phyloP scores from a whole-genome alignment of 2,797 vertebrate species.

The Capromys pilorides region DNA sequence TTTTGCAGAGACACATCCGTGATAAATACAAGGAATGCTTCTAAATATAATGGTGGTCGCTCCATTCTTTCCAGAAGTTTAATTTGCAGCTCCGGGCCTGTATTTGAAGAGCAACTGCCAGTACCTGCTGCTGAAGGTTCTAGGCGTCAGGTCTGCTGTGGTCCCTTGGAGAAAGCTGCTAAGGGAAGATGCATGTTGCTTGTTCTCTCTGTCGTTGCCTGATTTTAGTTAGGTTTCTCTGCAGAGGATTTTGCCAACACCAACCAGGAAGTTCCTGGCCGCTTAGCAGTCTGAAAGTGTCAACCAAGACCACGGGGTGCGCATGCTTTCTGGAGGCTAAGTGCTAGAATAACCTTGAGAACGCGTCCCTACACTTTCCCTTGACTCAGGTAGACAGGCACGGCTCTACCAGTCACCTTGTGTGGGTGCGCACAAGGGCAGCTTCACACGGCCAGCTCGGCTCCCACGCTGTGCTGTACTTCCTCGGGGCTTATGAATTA shows the following conservation, averaged over 20 bases:
- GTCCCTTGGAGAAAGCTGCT: background rate
- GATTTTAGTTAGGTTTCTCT: background rate
- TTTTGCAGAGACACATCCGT: background rate
- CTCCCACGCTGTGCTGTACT: background rate
- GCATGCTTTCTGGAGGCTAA: background rate
- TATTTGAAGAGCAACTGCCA: background rate
- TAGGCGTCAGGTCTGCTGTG: background rate
- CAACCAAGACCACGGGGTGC: background rate
- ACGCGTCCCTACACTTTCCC: background rate
- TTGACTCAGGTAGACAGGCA: background rate
- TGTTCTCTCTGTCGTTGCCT: background rate
- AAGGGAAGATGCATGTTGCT: background rate
- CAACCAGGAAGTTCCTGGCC: background rate
- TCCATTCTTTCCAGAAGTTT: background rate
- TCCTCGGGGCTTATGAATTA: background rate
- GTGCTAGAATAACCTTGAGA: background rate
- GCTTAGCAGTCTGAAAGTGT: background rate
- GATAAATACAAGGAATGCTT: background rate
- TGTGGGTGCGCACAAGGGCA: background rate
- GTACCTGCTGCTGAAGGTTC: background rate
- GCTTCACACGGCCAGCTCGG: background rate
- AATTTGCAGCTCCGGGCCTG: background rate
- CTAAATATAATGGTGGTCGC: background rate
- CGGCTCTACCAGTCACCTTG: accelerated
- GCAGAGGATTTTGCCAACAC: background rate